These are phyloP conservation scores for Eulemur rubriventer DNA, from an alignment of 2,797 vertebrate species.

Conservation along the genomic window DNA sequence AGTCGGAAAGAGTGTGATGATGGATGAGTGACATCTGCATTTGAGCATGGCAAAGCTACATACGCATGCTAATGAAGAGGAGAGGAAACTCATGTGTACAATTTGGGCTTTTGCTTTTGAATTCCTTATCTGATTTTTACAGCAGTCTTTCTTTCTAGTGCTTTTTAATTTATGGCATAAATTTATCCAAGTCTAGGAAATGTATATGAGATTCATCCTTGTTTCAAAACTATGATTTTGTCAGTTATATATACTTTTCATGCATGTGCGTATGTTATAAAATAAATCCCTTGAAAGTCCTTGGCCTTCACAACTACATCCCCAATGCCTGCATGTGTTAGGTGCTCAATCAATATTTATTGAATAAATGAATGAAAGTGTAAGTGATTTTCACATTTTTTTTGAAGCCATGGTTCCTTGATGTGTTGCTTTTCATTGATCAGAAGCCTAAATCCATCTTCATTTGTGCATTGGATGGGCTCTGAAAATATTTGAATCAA, in stretches of 20 bases:
- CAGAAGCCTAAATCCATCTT: not conserved
- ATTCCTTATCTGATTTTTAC: not conserved
- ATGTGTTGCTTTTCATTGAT: not conserved
- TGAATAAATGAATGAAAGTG: not conserved
- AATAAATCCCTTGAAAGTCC: not conserved
- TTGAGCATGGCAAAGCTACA: not conserved
- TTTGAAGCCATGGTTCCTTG: not conserved
- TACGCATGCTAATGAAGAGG: not conserved
- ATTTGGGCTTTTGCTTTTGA: not conserved
- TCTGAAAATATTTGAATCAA: not conserved
- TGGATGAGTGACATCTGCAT: not conserved
- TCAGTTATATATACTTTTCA: not conserved
- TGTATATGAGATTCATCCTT: not conserved
- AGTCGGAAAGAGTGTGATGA: not conserved
- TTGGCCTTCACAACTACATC: not conserved
- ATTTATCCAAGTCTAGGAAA: not conserved
- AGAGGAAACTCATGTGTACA: not conserved
- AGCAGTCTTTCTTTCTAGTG: not conserved
- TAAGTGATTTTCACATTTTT: constrained; percentile 6
- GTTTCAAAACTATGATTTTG: not conserved
- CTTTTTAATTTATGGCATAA: not conserved
- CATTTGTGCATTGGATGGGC: not conserved
- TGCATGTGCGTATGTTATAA: not conserved
- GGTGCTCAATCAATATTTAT: not conserved
- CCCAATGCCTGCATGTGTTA: not conserved